These are phyloP conservation scores for Galaxea fascicularis DNA, from an alignment of 92 coral and sea anemone species.

Conservation along the genomic window DNA sequence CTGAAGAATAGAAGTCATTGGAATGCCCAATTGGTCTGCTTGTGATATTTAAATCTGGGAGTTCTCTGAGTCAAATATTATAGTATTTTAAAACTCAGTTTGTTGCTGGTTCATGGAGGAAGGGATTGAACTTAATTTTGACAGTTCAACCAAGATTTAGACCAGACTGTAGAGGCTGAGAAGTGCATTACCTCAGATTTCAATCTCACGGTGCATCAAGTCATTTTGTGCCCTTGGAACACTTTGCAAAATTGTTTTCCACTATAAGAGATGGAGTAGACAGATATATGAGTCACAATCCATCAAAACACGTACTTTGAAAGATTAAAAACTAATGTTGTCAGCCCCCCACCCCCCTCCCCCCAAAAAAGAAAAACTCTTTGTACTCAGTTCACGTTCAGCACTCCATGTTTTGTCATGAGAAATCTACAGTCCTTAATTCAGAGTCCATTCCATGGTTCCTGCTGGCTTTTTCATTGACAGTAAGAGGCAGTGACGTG, in stretches of 20 bases:
- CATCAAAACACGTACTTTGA: slow-evolving; percentile 17
- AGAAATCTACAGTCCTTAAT: slow-evolving; percentile 11
- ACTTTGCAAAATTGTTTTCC: slow-evolving; percentile 14
- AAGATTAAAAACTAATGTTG: slow-evolving; percentile 4
- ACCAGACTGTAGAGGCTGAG: slow-evolving; percentile 15
- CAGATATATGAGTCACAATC: slow-evolving; percentile 24
- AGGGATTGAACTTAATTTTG: slow-evolving; percentile 3
- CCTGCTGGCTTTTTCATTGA: not conserved
- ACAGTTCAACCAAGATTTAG: not conserved
- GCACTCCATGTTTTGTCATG: slow-evolving; percentile 16
- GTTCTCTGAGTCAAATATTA: slow-evolving; percentile 7
- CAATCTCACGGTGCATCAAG: slow-evolving; percentile 1
- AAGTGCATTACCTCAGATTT: slow-evolving; percentile 11
- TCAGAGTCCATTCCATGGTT: slow-evolving; percentile 12
- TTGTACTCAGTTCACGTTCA: slow-evolving; percentile 5
- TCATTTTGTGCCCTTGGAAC: slow-evolving; percentile 23
- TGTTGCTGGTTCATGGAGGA: slow-evolving; percentile 13
- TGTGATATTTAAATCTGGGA: slow-evolving; percentile 12
- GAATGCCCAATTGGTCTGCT: slow-evolving; percentile 5
- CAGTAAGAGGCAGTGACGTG: slow-evolving; percentile 24
- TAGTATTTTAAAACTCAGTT: not conserved
- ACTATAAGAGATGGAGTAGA: slow-evolving; percentile 19
- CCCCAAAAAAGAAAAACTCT: not conserved
- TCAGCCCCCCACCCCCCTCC: not conserved
- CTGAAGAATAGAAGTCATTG: slow-evolving; percentile 10